Base-by-base conservation (phyloP, 2,888 invertebrate species). In the Diarsia mendica region DNA sequence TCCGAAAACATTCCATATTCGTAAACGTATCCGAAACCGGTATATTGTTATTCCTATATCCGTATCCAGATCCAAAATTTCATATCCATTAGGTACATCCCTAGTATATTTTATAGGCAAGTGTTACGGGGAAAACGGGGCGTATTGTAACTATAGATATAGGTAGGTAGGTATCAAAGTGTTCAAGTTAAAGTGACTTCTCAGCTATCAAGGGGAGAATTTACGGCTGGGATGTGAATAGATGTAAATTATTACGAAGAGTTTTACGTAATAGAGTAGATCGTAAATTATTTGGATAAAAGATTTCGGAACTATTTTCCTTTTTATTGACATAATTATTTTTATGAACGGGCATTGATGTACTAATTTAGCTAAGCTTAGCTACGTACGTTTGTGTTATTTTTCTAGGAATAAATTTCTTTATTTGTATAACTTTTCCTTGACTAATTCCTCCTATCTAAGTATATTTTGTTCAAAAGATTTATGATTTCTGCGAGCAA, bases 111-210 rank as follows among this genome's bases (percentile, higher is more conserved):
- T 80, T 85, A 87, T 76, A 80, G 67, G 75, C 68, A 75, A 69
- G 69, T 79, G 72, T 20, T 60, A 39, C 46, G 65, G 67, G 72
- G 64, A 77, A 65, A 67, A 49, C 9, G 55, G 65, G 64, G 69
- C 15, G 28, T n/a, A 48, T 20, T 67, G 61, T 67, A 46, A 63
- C 66, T 69, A 72, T 72, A 68, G 28, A 66, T 79, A 66, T 79
- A 79, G n/a, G n/a, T n/a, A n/a, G 23, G 55, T 64, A 79, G 23
- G 60, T 64, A 76, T 67, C 64, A 72, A 72, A 51, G 48, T 73
- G 53, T 84, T 80, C 63, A 82, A 79, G 82, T 73, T 78, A 85
- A 83, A 87, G 80, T 85, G 89, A 87, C 85, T 86, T 82, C 73
- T 78, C 77, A 64, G 85, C 85, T 88, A 82, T 83, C 79, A 82